Evolutionary conservation across 2,113 vertebrate species (phyloP), one percentile per base, ranked within the genome.

Genomic region (Sander lucioperca): DNA sequence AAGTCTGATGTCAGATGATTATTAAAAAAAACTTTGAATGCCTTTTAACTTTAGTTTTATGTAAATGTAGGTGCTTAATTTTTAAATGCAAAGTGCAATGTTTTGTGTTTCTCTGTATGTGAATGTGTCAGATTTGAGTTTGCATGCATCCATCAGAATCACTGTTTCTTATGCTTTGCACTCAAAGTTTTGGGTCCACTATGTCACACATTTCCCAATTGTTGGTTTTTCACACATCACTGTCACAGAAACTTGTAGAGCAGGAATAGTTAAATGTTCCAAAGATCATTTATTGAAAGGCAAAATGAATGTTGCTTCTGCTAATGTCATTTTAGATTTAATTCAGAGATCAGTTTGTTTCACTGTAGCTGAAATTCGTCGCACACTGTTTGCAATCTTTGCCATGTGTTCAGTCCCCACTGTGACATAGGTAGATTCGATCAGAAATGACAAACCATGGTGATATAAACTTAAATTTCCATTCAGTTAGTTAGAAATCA

Each of bases 21-120:
- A 7, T 43, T 21, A 65, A 68, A 78, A 66, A 79, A 82, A 57
- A 83, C 63, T 80, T 84, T 64, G 54, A 88, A 86, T 73, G 89
- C 81, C 81, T 86, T 83, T 74, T 84, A 68, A 53, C 33, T 45
- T 2, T n/a, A 58, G n/a, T 64, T 63, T 74, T 65, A 66, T 61
- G 25, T 74, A 58, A 62, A 72, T 50, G 21, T 83, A 23, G 56
- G 8, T 13, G 5, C 0, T 62, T 25, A 74, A 74, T 57, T 84
- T 85, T 54, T 48, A n/a, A 58, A 71, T 51, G 8, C 15, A n/a
- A 39, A 39, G 19, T 77, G 53, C 36, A 78, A 63, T 39, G n/a
- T 81, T 65, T 79, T 2, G 8, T 25, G 11, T 80, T 70, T 76
- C 30, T 66, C 25, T 72, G 21, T 72, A 23, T 45, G 50, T 62